These are phyloP conservation scores for Martes martes DNA, from an alignment of 2,113 vertebrate species.

Conservation along the genomic window DNA sequence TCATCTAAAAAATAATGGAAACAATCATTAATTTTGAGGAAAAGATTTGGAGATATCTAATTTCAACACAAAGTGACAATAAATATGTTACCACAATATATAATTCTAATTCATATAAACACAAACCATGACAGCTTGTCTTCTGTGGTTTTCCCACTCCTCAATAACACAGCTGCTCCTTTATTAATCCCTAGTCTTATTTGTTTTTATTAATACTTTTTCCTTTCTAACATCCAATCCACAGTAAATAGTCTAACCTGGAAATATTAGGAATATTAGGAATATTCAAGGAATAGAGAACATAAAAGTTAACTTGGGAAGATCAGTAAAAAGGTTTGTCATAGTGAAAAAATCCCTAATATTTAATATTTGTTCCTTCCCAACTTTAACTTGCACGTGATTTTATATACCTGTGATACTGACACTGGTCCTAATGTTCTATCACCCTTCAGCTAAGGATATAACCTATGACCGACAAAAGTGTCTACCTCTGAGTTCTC, in stretches of 20 bases:
- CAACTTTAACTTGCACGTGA: neutral
- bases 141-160: neutral
- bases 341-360: neutral
- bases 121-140: conserved; percentile 1
- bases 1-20: conserved; percentile 13
- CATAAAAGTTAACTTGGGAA: neutral
- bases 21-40: neutral
- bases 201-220: conserved; percentile 8
- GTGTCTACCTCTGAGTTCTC: neutral
- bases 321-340: neutral
- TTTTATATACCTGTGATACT: neutral
- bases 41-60: neutral
- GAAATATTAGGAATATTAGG: neutral
- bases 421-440: neutral
- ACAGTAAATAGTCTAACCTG: neutral
- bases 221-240: neutral
- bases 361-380: neutral
- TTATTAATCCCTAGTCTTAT: neutral
- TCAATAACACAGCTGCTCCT: neutral
- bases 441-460: neutral
- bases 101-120: neutral
- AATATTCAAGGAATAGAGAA: neutral
- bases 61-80: conserved; percentile 7
- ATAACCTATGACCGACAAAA: neutral
- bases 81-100: neutral